These are phyloP conservation scores for Apostichopus japonicus DNA, from an alignment of 35 echinoderm and acorn worm species.

Conservation along the genomic window DNA sequence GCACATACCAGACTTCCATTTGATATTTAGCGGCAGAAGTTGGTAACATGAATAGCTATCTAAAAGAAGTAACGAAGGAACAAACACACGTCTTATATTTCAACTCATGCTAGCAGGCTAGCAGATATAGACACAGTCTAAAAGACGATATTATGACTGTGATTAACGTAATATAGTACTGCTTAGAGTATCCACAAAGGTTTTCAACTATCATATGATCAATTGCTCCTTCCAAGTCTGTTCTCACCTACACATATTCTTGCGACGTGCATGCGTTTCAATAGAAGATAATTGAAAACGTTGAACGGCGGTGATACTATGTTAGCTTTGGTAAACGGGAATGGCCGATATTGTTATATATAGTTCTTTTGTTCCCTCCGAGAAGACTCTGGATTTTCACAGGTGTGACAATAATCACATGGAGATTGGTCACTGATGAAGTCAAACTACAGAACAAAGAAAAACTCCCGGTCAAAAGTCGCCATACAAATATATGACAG, in stretches of 20 bases:
- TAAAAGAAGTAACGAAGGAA: too few relatives aligned
- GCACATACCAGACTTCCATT: background rate
- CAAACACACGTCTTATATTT: too few relatives aligned
- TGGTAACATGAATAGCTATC: too few relatives aligned
- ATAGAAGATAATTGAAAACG: slow-evolving; percentile 36
- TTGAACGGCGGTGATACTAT: slow-evolving; percentile 36
- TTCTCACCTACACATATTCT: background rate
- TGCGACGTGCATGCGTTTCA: too few relatives aligned
- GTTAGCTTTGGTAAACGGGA: background rate
- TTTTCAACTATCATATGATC: background rate
- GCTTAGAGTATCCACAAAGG: too few relatives aligned
- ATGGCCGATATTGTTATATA: background rate
- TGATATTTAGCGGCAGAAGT: background rate
- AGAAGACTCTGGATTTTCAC: background rate
- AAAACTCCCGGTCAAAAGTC: background rate
- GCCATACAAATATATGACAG: background rate
- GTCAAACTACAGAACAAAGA: background rate
- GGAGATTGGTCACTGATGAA: background rate
- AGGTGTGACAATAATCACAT: slow-evolving; percentile 16
- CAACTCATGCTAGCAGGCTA: too few relatives aligned
- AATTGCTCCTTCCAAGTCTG: too few relatives aligned
- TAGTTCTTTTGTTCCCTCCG: background rate
- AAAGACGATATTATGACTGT: too few relatives aligned
- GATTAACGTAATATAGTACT: too few relatives aligned
- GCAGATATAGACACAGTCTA: too few relatives aligned